These are phyloP conservation scores for Drosophila fuyamai DNA, from an alignment of 1,140 invertebrate genomes.

Conservation along the genomic window DNA sequence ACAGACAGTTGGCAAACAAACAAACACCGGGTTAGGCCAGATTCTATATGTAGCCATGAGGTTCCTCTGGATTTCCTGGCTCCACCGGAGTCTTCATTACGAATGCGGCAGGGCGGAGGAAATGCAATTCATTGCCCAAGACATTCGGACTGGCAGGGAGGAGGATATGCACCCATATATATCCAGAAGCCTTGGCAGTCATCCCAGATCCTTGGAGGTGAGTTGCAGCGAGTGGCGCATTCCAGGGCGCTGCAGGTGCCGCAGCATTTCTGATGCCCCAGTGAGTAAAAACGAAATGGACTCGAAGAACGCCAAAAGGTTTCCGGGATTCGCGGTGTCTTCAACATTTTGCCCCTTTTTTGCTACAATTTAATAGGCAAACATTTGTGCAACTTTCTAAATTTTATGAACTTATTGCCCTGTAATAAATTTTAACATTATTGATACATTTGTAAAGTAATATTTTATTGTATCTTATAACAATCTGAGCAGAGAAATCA, in stretches of 20 bases:
- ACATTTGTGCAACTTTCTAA: no score
- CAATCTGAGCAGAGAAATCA: no score
- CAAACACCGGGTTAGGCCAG: conserved; percentile 55
- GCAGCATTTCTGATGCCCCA: background rate
- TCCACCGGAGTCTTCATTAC: conserved; percentile 57
- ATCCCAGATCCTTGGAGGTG: conserved; percentile 7
- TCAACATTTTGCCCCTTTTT: background rate
- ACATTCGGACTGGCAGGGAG: conserved; percentile 18
- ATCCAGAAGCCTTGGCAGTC: background rate
- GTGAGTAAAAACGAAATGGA: background rate
- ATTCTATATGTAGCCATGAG: conserved; percentile 1
- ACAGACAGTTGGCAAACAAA: conserved; percentile 75
- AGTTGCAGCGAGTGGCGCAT: conserved; percentile 4
- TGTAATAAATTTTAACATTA: no score
- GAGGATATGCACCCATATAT: background rate
- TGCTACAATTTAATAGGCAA: background rate
- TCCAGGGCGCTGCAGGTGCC: conserved; percentile 2
- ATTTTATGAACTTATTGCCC: no score
- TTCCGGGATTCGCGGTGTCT: background rate
- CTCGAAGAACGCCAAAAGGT: background rate
- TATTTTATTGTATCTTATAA: no score
- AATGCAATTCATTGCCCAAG: conserved; percentile 66
- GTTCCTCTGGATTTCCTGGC: conserved; percentile 10
- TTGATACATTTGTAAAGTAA: no score
- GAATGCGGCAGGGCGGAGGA: conserved; percentile 44